Conservation (phyloP, 2,113 vertebrate species). For the Sula dactylatra region DNA sequence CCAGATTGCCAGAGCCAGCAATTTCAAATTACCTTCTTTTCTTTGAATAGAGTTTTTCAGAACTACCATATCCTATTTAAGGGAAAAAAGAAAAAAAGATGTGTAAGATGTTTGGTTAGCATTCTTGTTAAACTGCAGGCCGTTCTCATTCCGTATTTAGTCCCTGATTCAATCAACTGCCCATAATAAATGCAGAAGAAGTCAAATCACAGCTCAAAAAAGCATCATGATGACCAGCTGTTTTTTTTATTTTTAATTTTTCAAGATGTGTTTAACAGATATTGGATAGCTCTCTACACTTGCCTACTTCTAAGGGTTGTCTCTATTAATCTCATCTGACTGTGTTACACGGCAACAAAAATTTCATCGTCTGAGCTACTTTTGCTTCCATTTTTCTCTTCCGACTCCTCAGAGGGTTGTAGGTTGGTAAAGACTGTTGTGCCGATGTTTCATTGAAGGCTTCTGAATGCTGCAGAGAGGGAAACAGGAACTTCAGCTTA, state of each 20-base stretch:
- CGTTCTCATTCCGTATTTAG: background rate
- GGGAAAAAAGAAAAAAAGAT: background rate
- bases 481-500: background rate
- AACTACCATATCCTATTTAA: background rate
- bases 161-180: background rate
- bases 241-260: background rate
- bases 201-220: background rate
- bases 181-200: background rate
- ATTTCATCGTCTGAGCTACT: background rate
- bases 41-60: background rate
- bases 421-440: background rate
- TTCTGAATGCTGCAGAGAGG: background rate
- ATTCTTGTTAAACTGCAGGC: background rate
- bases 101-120: background rate
- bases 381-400: background rate
- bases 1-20: background rate
- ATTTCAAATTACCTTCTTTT: slow-evolving; percentile 12
- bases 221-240: background rate
- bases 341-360: background rate
- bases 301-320: background rate
- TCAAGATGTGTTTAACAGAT: background rate
- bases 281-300: background rate
- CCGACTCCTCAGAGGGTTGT: background rate
- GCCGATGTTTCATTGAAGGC: background rate
- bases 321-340: background rate